A percentile compares a stretch with the other conserved stretches of the same genome.
Evolutionary conservation across 2,888 invertebrate genomes (phyloP).

Genomic region (Eupithecia dodoneata): DNA sequence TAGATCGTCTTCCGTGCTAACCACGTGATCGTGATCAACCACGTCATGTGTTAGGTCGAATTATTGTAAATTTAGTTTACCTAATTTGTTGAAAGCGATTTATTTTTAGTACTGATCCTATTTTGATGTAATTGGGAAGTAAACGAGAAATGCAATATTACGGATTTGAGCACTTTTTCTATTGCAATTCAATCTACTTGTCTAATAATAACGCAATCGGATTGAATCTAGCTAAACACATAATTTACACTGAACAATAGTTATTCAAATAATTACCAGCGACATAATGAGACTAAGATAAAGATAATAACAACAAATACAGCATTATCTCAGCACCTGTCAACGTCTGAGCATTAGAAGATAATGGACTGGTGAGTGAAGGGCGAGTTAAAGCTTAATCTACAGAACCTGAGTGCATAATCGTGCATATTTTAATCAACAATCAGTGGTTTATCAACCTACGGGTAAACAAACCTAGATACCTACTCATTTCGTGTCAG

Average conservation of each 20-base stretch:
- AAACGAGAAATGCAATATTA: too few species aligned
- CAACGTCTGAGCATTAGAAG: slow-evolving; percentile 23
- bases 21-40: too few species aligned
- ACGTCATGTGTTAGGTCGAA: too few species aligned
- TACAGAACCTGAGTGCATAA: slow-evolving; percentile 16
- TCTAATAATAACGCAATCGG: not conserved
- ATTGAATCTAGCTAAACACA: not conserved
- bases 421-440: slow-evolving; percentile 12
- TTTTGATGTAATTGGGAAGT: too few species aligned
- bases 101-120: too few species aligned
- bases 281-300: slow-evolving; percentile 15
- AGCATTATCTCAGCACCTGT: slow-evolving; percentile 17
- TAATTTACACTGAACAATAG: not conserved
- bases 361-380: slow-evolving; percentile 21
- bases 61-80: too few species aligned
- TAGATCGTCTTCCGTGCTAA: too few species aligned
- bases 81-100: too few species aligned
- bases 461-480: slow-evolving; percentile 1
- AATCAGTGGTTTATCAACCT: slow-evolving; percentile 13
- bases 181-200: too few species aligned
- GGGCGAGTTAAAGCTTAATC: slow-evolving; percentile 22
- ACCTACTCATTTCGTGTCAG: not conserved
- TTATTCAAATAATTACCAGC: slow-evolving; percentile 11
- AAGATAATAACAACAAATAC: slow-evolving; percentile 18
- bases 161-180: too few species aligned